Base-by-base conservation (phyloP, 2,113 vertebrate species). In the Myotis brandtii region DNA sequence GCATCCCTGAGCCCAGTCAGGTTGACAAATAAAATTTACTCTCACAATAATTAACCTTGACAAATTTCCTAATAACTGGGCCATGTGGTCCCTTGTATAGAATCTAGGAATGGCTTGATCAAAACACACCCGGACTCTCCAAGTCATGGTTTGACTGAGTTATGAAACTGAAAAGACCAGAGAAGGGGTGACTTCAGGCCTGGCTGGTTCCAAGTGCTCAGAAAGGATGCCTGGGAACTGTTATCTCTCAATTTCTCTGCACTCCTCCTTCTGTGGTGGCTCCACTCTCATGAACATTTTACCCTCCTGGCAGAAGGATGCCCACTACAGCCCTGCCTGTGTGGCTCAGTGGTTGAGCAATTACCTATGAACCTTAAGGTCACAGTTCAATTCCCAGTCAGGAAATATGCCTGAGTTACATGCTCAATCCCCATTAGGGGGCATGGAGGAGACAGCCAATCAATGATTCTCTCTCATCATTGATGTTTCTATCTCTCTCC, bases 151-250 rank as follows among this genome's bases (percentile, higher is more conserved):
- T 62, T 89, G 32, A 83, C 9, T 64, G 70, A 70, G 27, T 34
- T 43, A 50, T 50, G 25, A 86, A 80, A 95, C 37, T 40, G 25
- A 88, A 91, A 96, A 70, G 34, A 32, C 46, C 34, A 87, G 32
- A 91, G 10, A 73, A 52, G 2, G 10, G 2, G n/a, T 46, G 21
- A 20, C 3, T 62, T 73, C 25, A 70, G 67, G 12, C 14, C 59
- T 54, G 66, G 34, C 34, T 89, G 34, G 17, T 70, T 27, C 67
- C 50, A 66, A 43, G 3, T 75, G 34, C 18, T 83, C 48, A 46
- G 17, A 93, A 89, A 89, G n/a, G 3, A 20, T 32, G 46, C 17
- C 27, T 14, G 52, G 23, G 6, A 37, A 16, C 64, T 66, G 6
- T 17, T 59, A 1, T n/a, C 17, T 64, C 11, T 79, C 48, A 21